These are phyloP conservation scores for Portunus trituberculatus DNA, from an alignment of 1,140 invertebrate genomes.

Conservation along the genomic window DNA sequence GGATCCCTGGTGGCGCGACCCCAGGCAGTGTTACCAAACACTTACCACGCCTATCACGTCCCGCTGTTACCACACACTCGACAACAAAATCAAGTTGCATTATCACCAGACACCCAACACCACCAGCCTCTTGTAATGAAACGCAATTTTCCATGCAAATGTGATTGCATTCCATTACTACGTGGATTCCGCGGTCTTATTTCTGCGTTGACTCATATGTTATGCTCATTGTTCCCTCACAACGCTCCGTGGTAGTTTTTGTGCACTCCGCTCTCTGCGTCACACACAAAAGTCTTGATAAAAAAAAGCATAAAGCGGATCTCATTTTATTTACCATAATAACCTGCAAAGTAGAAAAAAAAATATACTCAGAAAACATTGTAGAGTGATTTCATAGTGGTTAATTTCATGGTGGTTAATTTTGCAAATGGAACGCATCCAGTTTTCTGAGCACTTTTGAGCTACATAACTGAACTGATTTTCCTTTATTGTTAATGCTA, in stretches of 20 bases:
- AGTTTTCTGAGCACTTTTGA: no score
- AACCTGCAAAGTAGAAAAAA: neutral
- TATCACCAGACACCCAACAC: neutral
- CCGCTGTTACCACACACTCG: neutral
- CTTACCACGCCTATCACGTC: neutral
- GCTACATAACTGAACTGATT: no score
- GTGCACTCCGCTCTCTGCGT: neutral
- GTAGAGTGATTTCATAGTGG: neutral
- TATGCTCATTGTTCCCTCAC: slow-evolving; percentile 2
- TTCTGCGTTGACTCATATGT: slow-evolving; percentile 1
- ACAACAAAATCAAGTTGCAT: slow-evolving; percentile 11
- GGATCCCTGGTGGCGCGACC: neutral
- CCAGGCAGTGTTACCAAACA: neutral
- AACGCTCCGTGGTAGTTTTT: neutral
- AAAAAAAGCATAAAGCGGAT: neutral
- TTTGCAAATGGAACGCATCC: no score
- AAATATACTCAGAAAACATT: neutral
- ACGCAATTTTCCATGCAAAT: slow-evolving; percentile 14
- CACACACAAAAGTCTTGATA: neutral
- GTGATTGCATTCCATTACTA: slow-evolving; percentile 22
- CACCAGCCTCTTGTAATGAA: neutral
- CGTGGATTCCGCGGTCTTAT: neutral
- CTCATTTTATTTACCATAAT: neutral
- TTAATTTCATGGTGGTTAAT: no score
- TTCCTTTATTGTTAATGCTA: no score